Evolutionary conservation across 2,113 vertebrate species (phyloP).

Genomic region (Progne subis): DNA sequence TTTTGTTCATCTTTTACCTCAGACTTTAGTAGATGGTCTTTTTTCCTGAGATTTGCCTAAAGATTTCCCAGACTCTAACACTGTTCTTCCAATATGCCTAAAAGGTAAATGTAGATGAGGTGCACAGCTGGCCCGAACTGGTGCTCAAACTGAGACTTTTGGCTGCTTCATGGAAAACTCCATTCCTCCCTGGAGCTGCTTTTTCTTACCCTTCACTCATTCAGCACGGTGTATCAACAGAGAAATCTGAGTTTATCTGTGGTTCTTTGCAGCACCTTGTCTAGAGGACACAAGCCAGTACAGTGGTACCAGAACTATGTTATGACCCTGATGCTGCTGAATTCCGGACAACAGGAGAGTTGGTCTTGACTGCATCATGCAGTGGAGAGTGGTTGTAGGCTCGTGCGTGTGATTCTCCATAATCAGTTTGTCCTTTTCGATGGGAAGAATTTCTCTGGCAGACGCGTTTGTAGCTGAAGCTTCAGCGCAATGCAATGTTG

Average conservation of each 20-base stretch:
- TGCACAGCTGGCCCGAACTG: background rate
- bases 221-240: background rate
- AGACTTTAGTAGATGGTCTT: background rate
- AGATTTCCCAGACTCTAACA: background rate
- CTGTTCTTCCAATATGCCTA: background rate
- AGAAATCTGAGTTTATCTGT: background rate
- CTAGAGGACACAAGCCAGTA: background rate
- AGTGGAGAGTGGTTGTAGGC: background rate
- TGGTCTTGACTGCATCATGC: background rate
- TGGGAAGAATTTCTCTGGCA: background rate
- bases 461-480: background rate
- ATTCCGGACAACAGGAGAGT: background rate
- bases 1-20: background rate
- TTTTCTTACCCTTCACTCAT: background rate
- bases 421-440: background rate
- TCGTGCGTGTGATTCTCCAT: background rate
- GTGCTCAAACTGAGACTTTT: background rate
- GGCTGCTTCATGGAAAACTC: background rate
- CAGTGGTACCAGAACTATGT: background rate
- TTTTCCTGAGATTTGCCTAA: background rate
- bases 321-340: background rate
- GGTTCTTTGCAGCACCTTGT: background rate
- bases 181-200: background rate
- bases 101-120: background rate
- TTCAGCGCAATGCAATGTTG: accelerated